These are phyloP conservation scores for Catalaphyllia jardinei DNA, from an alignment of 64 coral and sea anemone species.

Conservation along the genomic window DNA sequence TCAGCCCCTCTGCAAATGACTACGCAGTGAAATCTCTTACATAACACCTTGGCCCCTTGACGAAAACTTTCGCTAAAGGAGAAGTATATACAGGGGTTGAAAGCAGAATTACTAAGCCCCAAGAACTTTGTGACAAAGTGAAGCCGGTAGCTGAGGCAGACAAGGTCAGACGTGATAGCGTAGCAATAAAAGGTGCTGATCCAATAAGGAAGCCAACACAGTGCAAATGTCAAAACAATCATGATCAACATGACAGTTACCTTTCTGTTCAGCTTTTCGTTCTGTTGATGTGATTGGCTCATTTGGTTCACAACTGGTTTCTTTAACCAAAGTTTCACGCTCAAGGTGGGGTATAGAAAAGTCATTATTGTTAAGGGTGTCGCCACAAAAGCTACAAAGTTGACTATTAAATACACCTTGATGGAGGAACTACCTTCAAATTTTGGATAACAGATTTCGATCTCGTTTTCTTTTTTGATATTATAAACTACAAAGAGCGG, in stretches of 20 bases:
- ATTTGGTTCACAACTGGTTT: constrained; percentile 1
- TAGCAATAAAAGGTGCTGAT: constrained; percentile 3
- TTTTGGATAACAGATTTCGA: constrained; percentile 1
- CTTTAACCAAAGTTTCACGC: constrained; percentile 31
- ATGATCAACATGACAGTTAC: constrained; percentile 8
- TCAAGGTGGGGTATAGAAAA: constrained; percentile 1
- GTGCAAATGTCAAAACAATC: constrained; percentile 26
- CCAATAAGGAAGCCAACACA: constrained; percentile 39
- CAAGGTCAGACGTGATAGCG: background rate
- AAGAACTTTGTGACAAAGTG: background rate
- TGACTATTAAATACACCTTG: background rate
- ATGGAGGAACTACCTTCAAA: background rate
- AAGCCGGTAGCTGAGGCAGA: background rate
- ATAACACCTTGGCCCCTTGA: background rate
- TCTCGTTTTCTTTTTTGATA: background rate
- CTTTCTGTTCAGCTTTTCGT: constrained; percentile 3
- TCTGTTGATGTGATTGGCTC: background rate
- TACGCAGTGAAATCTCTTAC: background rate
- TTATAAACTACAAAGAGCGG: background rate
- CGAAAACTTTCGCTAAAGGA: background rate
- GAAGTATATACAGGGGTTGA: constrained; percentile 38
- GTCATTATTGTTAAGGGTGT: constrained; percentile 1
- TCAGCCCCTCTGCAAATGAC: background rate
- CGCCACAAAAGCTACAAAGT: constrained; percentile 8
- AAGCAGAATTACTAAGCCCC: background rate